Conservation (phyloP, 1,140 invertebrate genomes). For the Pseudomyrmex cubaensis region DNA sequence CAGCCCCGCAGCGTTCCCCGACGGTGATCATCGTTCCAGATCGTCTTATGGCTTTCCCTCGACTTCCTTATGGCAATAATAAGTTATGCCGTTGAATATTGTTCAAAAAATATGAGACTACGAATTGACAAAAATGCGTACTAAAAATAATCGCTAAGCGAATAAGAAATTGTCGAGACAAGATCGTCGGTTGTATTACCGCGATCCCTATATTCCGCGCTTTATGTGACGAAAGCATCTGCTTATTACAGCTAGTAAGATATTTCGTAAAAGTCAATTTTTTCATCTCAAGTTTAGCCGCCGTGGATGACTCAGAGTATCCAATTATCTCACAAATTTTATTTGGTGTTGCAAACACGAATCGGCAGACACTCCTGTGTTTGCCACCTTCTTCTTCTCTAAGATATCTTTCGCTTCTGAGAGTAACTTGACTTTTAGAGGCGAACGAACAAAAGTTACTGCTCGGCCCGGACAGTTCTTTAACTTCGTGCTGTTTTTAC, state of each 20-base stretch:
- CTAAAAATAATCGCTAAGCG: conserved; percentile 32
- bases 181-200: neutral
- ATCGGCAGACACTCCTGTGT: neutral
- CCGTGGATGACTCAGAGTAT: neutral
- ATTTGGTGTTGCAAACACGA: conserved; percentile 13
- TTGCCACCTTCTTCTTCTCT: conserved; percentile 28
- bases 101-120: conserved; percentile 43
- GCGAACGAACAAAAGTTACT: conserved; percentile 72
- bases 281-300: neutral
- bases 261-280: neutral
- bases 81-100: conserved; percentile 47
- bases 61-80: conserved; percentile 67
- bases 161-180: too few species aligned
- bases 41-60: conserved; percentile 35
- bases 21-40: conserved; percentile 52
- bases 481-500: conserved; percentile 75
- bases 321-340: conserved; percentile 12
- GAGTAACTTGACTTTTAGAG: conserved; percentile 71
- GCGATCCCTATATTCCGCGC: neutral
- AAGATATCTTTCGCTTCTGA: conserved; percentile 55
- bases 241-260: too few species aligned
- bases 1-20: conserved; percentile 60
- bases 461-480: conserved; percentile 62
- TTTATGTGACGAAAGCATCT: neutral
- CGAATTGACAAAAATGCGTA: conserved; percentile 29